A percentile compares a stretch with the other conserved stretches of the same genome.
These are phyloP conservation scores for Flabesymbios commensalis DNA, from an alignment of 2,888 invertebrate genomes.

Conservation along the genomic window DNA sequence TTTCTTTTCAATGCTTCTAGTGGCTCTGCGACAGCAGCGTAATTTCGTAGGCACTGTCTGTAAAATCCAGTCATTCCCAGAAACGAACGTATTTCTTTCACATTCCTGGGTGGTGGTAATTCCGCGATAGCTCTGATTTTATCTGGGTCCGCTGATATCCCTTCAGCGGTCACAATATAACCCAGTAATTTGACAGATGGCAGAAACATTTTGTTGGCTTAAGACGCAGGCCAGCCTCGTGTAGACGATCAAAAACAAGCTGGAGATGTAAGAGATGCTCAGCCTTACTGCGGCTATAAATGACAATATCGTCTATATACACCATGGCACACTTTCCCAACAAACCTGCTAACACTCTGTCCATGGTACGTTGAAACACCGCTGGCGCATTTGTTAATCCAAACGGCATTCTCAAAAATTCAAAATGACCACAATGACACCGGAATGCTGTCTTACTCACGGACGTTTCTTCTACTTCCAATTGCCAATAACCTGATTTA, in stretches of 20 bases:
- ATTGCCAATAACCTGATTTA: conserved; percentile 9
- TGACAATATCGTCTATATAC: conserved; percentile 1
- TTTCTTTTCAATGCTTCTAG: neutral
- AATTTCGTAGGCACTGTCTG: conserved; percentile 1
- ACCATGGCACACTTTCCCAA: neutral
- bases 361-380: conserved; percentile 10
- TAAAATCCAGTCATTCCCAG: conserved; percentile 12
- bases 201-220: neutral
- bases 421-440: conserved; percentile 11
- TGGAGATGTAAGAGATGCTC: neutral
- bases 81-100: conserved; percentile 10
- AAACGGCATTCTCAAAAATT: conserved; percentile 14
- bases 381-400: conserved; percentile 14
- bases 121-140: conserved; percentile 9
- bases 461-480: conserved; percentile 3
- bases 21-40: conserved; percentile 1
- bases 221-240: neutral
- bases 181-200: conserved; percentile 6
- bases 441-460: conserved; percentile 13
- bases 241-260: neutral
- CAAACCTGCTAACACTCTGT: neutral
- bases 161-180: neutral
- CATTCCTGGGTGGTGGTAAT: neutral
- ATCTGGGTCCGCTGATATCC: conserved; percentile 11
- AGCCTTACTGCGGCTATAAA: neutral